Evolutionary conservation across 2,113 vertebrate species (phyloP).

Genomic region (Cavia aperea): DNA sequence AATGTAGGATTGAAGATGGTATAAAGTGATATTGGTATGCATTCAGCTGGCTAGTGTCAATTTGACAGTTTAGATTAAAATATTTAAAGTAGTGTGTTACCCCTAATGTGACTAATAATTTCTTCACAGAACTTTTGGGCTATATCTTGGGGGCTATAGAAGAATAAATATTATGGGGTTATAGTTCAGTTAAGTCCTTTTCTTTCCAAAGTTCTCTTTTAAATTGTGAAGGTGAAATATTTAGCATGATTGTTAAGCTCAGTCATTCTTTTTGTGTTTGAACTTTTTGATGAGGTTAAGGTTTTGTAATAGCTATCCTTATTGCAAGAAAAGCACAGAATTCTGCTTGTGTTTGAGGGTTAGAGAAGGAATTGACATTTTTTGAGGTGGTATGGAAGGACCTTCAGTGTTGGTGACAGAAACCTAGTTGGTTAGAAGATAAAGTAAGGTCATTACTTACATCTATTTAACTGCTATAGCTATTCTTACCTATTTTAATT

Average conservation of each 20-base stretch:
- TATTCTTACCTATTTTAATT: constrained; percentile 4
- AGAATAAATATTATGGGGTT: not conserved
- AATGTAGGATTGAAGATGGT: constrained; percentile 29
- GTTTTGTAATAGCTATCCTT: not conserved
- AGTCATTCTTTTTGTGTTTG: constrained; percentile 31
- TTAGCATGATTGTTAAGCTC: constrained; percentile 14
- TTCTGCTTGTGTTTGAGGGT: constrained; percentile 9
- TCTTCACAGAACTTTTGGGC: not conserved
- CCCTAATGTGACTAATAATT: constrained; percentile 18
- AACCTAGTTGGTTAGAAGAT: not conserved
- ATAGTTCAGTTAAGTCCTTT: constrained; percentile 39
- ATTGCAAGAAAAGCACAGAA: not conserved
- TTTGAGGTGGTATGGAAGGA: constrained; percentile 32
- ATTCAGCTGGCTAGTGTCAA: constrained; percentile 29
- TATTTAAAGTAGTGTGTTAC: constrained; percentile 35
- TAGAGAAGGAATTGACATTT: constrained; percentile 22
- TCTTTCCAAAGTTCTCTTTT: constrained; percentile 40
- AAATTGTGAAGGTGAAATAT: constrained; percentile 11
- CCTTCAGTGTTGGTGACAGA: not conserved
- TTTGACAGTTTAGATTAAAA: constrained; percentile 21
- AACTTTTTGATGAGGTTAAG: constrained; percentile 31
- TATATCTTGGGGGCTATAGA: not conserved
- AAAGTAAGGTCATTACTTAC: constrained; percentile 9
- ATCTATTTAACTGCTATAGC: not conserved
- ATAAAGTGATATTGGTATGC: not conserved